Evolutionary conservation across 2,888 invertebrate genomes (phyloP), one percentile per base, ranked within the genome.

Genomic region (Gerris lacustris): DNA sequence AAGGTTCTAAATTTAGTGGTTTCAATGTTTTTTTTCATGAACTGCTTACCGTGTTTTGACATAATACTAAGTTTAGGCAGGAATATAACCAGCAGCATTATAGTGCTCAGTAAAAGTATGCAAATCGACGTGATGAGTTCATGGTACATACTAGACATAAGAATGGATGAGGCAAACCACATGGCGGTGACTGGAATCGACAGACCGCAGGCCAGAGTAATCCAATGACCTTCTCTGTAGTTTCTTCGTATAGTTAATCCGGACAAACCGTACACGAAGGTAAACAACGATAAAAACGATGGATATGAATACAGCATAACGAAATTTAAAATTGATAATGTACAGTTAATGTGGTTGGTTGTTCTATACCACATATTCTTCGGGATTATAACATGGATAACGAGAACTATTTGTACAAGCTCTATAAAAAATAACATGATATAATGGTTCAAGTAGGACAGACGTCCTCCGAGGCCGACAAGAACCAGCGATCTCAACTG

Each of bases 391-490:
- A 64, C 31, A 18, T 64, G 64, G 11, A 64, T 31, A 64, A 64
- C 64, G 7, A 64, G 18, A n/a, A 64, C 64, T 11, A 64, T 17
- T 73, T 79, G 79, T 44, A 79, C 79, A 6, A 78, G 76, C 6
- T 79, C 75, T 31, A 79, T 77, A 73, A 79, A 78, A 64, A 77
- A 73, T 45, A 79, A 76, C 17, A 78, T 78, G 47, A 79, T 74
- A 71, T 78, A 79, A 69, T 79, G 78, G 72, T 79, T 79, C 67
- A 77, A 72, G 66, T 78, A 77, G 6, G 79, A 78, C 5, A 79
- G 77, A 67, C 78, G 75, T 43, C 80, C 80, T 18, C 80, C 80
- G 5, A 80, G 76, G 5, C 81, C 81, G 9, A 80, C 75, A 2
- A 78, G 76, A 9, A 79, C 79, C 18, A 80, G 75, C n/a, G 79